phyloP scores from a whole-genome alignment of 2,797 vertebrate species.

The Phalanger gymnotis region DNA sequence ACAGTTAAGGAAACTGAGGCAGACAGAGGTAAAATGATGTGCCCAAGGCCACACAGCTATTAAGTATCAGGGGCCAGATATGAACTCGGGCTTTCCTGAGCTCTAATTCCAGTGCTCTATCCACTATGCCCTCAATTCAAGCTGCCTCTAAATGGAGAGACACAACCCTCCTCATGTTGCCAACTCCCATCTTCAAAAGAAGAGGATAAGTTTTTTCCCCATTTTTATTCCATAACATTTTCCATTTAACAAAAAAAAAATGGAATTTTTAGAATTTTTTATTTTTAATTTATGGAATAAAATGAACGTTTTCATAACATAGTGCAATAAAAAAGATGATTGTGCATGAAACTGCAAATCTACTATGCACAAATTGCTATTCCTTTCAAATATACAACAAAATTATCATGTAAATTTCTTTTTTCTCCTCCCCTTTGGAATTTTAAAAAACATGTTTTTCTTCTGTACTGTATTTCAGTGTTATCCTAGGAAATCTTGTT shows the following conservation, averaged over 20 bases:
- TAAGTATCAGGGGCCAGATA: not conserved
- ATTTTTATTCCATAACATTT: not conserved
- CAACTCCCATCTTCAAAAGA: not conserved
- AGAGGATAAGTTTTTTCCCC: not conserved
- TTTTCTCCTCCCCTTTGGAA: not conserved
- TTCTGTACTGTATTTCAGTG: constrained; percentile 5
- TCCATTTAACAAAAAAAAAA: not conserved
- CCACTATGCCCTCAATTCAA: not conserved
- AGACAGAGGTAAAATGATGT: not conserved
- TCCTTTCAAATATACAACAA: not conserved
- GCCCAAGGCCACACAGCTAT: not conserved
- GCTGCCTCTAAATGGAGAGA: not conserved
- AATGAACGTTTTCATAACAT: not conserved
- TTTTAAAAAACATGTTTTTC: constrained; percentile 32
- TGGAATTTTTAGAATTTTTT: constrained; percentile 36
- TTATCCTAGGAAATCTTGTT: constrained; percentile 37
- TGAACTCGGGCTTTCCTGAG: not conserved
- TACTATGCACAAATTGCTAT: not conserved
- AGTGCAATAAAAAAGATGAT: not conserved
- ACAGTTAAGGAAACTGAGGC: not conserved
- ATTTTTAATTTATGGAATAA: not conserved
- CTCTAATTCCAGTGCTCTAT: not conserved
- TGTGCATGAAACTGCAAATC: not conserved
- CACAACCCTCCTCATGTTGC: not conserved
- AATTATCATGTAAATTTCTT: not conserved